Evolutionary conservation across 2,888 invertebrate species (phyloP), one percentile per base, ranked within the genome.

Genomic region (Drosophila algonquin): DNA sequence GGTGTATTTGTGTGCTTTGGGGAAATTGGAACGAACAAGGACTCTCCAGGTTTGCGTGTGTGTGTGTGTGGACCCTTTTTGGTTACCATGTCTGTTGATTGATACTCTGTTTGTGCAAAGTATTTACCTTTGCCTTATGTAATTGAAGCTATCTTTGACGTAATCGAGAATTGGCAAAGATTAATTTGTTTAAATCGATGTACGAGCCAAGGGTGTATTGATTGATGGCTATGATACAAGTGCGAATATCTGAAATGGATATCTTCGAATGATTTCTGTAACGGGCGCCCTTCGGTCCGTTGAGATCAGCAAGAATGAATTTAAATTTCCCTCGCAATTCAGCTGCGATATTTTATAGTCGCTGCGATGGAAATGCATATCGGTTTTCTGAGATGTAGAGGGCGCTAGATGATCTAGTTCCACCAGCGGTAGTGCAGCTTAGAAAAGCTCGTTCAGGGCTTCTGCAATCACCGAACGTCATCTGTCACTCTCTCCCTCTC

Each of bases 11-110:
- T 67, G 56, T 56, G 40, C 18, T 52, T 53, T 53, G 46, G 48
- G 7, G 1, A 69, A 67, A 51, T 67, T 50, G 71, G 67, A 70
- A 57, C 71, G 58, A 70, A 46, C 71, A 50, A n/a, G 57, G 5
- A 7, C 48, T 10, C 40, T 40, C 2, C 40, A 7, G 14, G 40
- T 14, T 5, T 14, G 16, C 1, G 3, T 14, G 35, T 30, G 7
- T 61, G 40, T 69, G 35, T 30, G 27, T 55, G 14, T 14, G 14
- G 44, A 16, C 16, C 47, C 51, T 48, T 51, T 52, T 56, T 12
- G 47, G 24, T 32, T 51, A 56, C 55, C 63, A 48, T 73, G 51
- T 58, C 47, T 47, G 56, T 76, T 87, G 79, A 87, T 87, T 85
- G 73, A 87, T 87, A 76, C 88, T 58, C 76, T 54, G 44, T 24